Evolutionary conservation across 2,888 invertebrate species (phyloP), one percentile per base, ranked within the genome.

Genomic region (Sicus ferrugineus): DNA sequence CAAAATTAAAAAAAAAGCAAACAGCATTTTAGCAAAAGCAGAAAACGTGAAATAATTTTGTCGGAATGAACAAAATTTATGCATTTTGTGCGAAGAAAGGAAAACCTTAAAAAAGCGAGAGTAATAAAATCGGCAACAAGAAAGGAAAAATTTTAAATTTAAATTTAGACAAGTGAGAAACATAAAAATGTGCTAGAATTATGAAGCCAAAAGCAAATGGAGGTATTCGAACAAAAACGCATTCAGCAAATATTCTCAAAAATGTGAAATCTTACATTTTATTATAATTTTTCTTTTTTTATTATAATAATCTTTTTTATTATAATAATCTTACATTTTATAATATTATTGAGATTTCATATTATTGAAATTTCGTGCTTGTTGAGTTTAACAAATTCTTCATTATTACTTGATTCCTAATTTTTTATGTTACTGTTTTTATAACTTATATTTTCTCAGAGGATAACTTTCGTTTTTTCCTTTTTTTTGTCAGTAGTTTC

Each of bases 31-130:
- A 19, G 54, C 9, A n/a, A 50, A 14, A 52, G 38, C 21, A 38
- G 34, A 34, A 14, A 62, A 31, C 64, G 30, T 52, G 64, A 52
- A 64, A 64, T 64, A 52, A 31, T 64, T 64, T 64, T 52, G 64
- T 64, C 50, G 34, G 31, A 64, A 19, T 31, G 52, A 16, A 52
- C 50, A 52, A 50, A 64, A 30, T 64, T 64, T 52, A 21, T 52
- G n/a, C 14, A 64, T 21, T 64, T 64, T 52, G 23, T 52, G n/a
- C 14, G 11, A 23, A 52, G 26, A 52, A 21, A 52, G 11, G 11
- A 21, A 21, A n/a, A n/a, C n/a, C n/a, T n/a, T n/a, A n/a, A n/a
- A n/a, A n/a, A n/a, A n/a, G n/a, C 30, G 52, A 31, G 28, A 54
- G n/a, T 31, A 38, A 65, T 38, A n/a, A 63, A 30, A 19, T 48